phyloP scores from a whole-genome alignment of 2,888 invertebrate genomes.

The Zaprionus bogoriensis region DNA sequence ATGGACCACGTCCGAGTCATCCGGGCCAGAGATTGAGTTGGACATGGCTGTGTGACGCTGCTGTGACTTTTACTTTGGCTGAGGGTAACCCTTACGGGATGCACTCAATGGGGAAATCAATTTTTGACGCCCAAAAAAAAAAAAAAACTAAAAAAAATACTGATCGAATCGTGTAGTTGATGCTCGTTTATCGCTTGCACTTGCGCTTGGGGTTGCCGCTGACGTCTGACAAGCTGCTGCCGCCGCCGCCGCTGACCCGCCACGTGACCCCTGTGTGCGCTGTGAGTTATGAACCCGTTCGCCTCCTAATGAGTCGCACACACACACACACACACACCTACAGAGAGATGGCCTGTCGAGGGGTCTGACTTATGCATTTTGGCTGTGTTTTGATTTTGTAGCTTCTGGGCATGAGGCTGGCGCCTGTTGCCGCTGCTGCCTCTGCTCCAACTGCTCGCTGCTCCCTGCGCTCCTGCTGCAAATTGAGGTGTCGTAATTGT shows the following conservation, averaged over 20 bases:
- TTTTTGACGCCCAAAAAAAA: constrained; percentile 4
- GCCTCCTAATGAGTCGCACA: constrained; percentile 66
- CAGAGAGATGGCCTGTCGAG: too few species aligned
- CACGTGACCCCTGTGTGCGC: constrained; percentile 37
- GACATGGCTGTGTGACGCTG: constrained; percentile 1
- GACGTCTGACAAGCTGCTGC: constrained; percentile 26
- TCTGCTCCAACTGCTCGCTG: not conserved
- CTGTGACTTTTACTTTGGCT: not conserved
- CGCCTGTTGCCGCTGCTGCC: not conserved
- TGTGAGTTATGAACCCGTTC: constrained; percentile 73
- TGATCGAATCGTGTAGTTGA: constrained; percentile 29
- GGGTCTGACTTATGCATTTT: constrained; percentile 23
- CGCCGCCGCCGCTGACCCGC: constrained; percentile 48
- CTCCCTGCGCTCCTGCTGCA: constrained; percentile 26
- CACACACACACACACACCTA: too few species aligned
- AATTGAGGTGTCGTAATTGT: constrained; percentile 77
- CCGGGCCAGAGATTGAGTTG: constrained; percentile 16
- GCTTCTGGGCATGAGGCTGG: constrained; percentile 67
- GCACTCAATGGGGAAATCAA: not conserved
- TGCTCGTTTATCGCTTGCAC: constrained; percentile 53
- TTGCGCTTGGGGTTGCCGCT: not conserved
- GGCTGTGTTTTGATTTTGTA: constrained; percentile 61
- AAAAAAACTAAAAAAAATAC: constrained; percentile 2
- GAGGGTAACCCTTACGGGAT: not conserved
- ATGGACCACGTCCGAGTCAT: constrained; percentile 39